These are phyloP conservation scores for Halesus radiatus DNA, from an alignment of 1,140 invertebrate species.

Conservation along the genomic window DNA sequence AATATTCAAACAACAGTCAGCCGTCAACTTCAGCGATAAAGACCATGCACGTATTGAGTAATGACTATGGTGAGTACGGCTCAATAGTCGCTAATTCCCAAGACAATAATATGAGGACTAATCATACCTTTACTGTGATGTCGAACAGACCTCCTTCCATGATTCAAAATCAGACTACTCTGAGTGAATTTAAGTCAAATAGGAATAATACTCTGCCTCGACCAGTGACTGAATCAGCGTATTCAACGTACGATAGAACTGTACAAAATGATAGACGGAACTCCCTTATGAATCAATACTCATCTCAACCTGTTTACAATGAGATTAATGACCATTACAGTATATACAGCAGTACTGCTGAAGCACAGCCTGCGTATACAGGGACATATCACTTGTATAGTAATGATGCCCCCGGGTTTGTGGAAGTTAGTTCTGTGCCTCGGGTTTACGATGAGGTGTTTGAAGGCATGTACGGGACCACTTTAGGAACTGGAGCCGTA, in stretches of 20 bases:
- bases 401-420: constrained; percentile 48
- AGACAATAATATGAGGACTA: constrained; percentile 35
- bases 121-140: constrained; percentile 36
- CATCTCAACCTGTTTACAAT: constrained; percentile 53
- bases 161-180: constrained; percentile 47
- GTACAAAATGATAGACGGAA: constrained; percentile 31
- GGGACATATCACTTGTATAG: constrained; percentile 53
- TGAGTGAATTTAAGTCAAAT: constrained; percentile 56
- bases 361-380: constrained; percentile 23
- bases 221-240: constrained; percentile 35
- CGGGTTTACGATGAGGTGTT: constrained; percentile 54
- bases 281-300: constrained; percentile 45
- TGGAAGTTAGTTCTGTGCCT: constrained; percentile 17
- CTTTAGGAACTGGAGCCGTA: constrained; percentile 27
- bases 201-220: constrained; percentile 50
- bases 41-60: neutral
- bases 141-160: constrained; percentile 46
- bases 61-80: constrained; percentile 11
- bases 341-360: constrained; percentile 35
- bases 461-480: constrained; percentile 47
- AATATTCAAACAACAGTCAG: constrained; percentile 11
- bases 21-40: constrained; percentile 24
- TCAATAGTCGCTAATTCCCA: constrained; percentile 7
- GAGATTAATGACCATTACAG: constrained; percentile 55
- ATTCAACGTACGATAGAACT: constrained; percentile 42